Percentiles rank a stretch among this genome's conserved stretches.
Conservation (phyloP, 2,888 invertebrate species). For the Paralinhomoeus sp. region DNA sequence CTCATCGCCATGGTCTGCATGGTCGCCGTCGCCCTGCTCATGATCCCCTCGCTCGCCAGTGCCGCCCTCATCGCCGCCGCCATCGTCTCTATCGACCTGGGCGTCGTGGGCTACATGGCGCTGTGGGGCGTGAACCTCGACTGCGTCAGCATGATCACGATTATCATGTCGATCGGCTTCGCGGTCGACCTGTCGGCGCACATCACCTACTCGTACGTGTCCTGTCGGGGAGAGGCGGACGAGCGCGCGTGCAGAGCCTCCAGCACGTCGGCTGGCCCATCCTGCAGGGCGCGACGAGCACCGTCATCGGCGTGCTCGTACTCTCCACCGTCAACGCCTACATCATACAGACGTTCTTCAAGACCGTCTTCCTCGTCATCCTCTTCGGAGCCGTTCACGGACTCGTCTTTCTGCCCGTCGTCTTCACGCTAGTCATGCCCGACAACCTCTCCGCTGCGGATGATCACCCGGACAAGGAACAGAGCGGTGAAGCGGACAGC, state of each 20-base stretch:
- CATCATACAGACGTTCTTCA: conserved; percentile 76
- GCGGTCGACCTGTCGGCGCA: conserved; percentile 73
- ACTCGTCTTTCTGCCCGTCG: too few species aligned
- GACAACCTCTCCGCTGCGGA: too few species aligned
- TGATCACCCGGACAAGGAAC: too few species aligned
- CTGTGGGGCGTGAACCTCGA: conserved; percentile 43
- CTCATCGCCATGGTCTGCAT: conserved; percentile 73
- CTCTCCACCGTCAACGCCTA: conserved; percentile 64
- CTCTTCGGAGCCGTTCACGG: conserved; percentile 78
- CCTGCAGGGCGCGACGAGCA: conserved; percentile 64
- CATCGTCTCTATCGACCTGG: conserved; percentile 44
- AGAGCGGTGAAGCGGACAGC: too few species aligned
- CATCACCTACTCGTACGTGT: conserved; percentile 77
- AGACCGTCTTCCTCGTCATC: conserved; percentile 76
- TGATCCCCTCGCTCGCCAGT: conserved; percentile 70
- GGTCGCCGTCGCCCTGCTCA: conserved; percentile 75
- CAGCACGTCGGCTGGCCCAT: conserved; percentile 66
- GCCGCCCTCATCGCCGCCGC: conserved; percentile 79
- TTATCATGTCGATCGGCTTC: too few species aligned
- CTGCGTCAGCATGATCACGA: too few species aligned
- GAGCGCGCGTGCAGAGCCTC: conserved; percentile 56
- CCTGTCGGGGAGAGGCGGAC: conserved; percentile 45
- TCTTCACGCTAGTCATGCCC: conserved; percentile 8
- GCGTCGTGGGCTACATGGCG: conserved; percentile 21
- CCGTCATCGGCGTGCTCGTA: conserved; percentile 60